Conservation (phyloP, 2,888 invertebrate genomes). For the Geotrupes spiniger region DNA sequence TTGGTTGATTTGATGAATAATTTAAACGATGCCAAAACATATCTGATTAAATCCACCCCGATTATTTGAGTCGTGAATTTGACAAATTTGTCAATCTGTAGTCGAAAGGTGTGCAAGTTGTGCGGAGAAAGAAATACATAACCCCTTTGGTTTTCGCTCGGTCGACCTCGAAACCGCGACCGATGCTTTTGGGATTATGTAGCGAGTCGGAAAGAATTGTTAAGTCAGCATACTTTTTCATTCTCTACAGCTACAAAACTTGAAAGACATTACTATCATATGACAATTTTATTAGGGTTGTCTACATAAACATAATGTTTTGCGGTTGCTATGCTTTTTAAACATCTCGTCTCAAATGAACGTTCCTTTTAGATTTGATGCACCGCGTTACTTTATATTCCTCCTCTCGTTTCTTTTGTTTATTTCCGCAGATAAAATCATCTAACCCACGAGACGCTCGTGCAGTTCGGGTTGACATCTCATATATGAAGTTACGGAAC, state of each 20-base stretch:
- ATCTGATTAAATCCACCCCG: too few species aligned
- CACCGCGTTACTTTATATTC: constrained; percentile 8
- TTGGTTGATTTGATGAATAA: too few species aligned
- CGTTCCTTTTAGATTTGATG: constrained; percentile 17
- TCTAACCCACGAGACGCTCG: background rate
- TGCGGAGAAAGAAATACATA: constrained; percentile 2
- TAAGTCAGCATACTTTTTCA: constrained; percentile 43
- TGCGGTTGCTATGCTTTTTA: constrained; percentile 31
- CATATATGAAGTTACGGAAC: constrained; percentile 10
- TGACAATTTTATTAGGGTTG: constrained; percentile 38
- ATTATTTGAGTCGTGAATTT: constrained; percentile 29
- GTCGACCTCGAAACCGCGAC: constrained; percentile 35
- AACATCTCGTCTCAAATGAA: constrained; percentile 27
- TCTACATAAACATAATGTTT: constrained; percentile 35
- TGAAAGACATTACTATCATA: constrained; percentile 37
- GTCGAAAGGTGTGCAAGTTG: constrained; percentile 25
- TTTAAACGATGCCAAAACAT: too few species aligned
- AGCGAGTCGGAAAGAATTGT: constrained; percentile 42
- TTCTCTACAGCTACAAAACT: constrained; percentile 33
- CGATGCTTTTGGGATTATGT: constrained; percentile 40
- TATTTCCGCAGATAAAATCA: constrained; percentile 3
- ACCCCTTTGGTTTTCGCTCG: constrained; percentile 22
- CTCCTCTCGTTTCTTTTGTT: background rate
- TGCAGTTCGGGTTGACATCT: background rate
- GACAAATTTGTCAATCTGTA: constrained; percentile 30